Conservation (phyloP, 2,113 vertebrate species). For the Myocastor coypus region DNA sequence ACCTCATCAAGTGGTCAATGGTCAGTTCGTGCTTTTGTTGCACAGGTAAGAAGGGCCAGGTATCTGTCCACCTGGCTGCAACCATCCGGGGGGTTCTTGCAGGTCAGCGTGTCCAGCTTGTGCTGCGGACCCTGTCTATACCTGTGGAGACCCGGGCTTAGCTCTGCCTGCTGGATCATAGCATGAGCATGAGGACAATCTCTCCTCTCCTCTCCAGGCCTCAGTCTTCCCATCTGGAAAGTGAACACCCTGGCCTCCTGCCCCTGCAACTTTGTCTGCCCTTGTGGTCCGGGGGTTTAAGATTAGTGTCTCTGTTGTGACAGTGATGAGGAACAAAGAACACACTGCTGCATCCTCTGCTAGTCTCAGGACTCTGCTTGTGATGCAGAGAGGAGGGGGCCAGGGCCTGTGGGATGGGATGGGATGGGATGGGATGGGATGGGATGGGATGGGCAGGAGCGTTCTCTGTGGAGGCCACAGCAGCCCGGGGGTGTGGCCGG, state of each 20-base stretch:
- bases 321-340: neutral
- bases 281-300: neutral
- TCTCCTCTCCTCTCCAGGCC: neutral
- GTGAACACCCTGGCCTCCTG: neutral
- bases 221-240: neutral
- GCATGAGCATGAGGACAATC: neutral
- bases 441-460: neutral
- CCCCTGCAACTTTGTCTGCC: no score
- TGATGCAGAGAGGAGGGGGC: neutral
- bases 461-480: neutral
- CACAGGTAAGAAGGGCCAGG: neutral
- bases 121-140: neutral
- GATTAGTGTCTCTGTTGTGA: neutral
- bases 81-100: rapidly evolving
- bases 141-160: neutral
- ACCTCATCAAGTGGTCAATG: neutral
- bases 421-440: neutral
- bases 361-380: neutral
- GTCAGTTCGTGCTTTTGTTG: neutral
- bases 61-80: neutral
- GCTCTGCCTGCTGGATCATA: neutral
- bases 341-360: neutral
- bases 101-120: no score
- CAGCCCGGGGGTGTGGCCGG: neutral
- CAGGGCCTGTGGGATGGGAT: neutral